Percentiles rank a stretch among this genome's conserved stretches.
Evolutionary conservation across 2,797 vertebrate genomes (phyloP).

Genomic region (Poecilia picta): DNA sequence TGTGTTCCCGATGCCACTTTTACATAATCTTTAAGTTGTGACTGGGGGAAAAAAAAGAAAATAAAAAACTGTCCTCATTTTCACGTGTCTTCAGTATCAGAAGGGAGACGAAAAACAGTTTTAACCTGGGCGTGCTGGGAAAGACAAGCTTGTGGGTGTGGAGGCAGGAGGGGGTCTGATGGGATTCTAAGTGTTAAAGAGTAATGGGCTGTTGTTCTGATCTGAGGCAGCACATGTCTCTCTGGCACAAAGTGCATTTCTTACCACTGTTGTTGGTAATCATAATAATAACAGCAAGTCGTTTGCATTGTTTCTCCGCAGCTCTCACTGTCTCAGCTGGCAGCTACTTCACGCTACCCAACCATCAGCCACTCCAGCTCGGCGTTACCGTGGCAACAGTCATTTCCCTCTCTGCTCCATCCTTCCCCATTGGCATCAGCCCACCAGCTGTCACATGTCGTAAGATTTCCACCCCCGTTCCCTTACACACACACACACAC

Average conservation of each 20-base stretch:
- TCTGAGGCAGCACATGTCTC: constrained; percentile 49
- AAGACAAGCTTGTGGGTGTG: constrained; percentile 36
- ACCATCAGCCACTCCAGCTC: constrained; percentile 69
- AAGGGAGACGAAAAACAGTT: constrained; percentile 13
- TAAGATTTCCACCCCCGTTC: constrained; percentile 79
- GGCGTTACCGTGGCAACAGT: constrained; percentile 67
- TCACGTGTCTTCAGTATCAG: constrained; percentile 19
- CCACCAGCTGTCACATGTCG: constrained; percentile 80
- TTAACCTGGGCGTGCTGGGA: constrained; percentile 18
- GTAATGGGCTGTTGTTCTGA: constrained; percentile 53
- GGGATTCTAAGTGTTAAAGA: constrained; percentile 31
- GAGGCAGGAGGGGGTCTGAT: constrained; percentile 4
- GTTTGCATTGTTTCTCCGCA: constrained; percentile 79
- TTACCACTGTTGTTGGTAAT: constrained; percentile 57
- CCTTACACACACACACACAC: constrained; percentile 35
- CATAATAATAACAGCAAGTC: constrained; percentile 65
- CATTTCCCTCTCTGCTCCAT: constrained; percentile 69
- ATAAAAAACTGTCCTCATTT: constrained; percentile 11
- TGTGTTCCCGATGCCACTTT: neutral
- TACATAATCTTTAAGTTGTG: constrained; percentile 1
- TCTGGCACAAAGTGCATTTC: constrained; percentile 42
- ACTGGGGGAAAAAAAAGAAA: neutral
- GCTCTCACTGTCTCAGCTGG: constrained; percentile 92
- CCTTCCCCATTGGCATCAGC: constrained; percentile 78
- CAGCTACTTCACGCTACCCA: constrained; percentile 75